Conservation (phyloP, 2,888 invertebrate species). For the Rhagophthalmus giganteus region DNA sequence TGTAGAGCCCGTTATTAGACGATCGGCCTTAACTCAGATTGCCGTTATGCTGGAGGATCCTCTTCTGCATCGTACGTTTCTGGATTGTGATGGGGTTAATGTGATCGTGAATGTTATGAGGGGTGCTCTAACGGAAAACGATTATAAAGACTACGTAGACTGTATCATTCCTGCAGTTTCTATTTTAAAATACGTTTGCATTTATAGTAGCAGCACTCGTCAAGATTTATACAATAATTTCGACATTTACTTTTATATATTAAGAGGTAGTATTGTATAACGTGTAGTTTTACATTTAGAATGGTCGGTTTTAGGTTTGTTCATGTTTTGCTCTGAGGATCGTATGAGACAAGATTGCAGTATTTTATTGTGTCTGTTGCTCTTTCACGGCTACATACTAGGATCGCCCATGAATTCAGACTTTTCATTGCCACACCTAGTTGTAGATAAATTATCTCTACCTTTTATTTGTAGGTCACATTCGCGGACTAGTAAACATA, state of each 20-base stretch:
- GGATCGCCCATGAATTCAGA: constrained; percentile 49
- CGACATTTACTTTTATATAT: constrained; percentile 54
- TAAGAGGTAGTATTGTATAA: constrained; percentile 60
- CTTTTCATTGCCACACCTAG: constrained; percentile 57
- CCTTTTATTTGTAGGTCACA: constrained; percentile 58
- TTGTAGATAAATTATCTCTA: constrained; percentile 53
- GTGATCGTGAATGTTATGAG: constrained; percentile 57
- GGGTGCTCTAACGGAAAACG: constrained; percentile 54
- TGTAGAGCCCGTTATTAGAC: constrained; percentile 67
- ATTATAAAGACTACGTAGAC: constrained; percentile 59
- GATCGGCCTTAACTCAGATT: constrained; percentile 69
- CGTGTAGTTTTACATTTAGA: too few species aligned
- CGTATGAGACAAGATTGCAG: constrained; percentile 57
- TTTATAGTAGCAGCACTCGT: constrained; percentile 61
- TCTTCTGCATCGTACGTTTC: constrained; percentile 63
- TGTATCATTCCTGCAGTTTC: constrained; percentile 57
- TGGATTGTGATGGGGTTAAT: constrained; percentile 61
- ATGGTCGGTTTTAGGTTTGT: constrained; percentile 58
- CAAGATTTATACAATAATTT: constrained; percentile 59
- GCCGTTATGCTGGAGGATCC: constrained; percentile 68
- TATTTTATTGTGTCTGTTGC: constrained; percentile 57
- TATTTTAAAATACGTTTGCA: constrained; percentile 57
- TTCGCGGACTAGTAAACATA: constrained; percentile 56
- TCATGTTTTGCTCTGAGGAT: constrained; percentile 61
- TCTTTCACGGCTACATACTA: constrained; percentile 56